Conservation (phyloP, 2,113 vertebrate genomes). For the Climacteris rufus region DNA sequence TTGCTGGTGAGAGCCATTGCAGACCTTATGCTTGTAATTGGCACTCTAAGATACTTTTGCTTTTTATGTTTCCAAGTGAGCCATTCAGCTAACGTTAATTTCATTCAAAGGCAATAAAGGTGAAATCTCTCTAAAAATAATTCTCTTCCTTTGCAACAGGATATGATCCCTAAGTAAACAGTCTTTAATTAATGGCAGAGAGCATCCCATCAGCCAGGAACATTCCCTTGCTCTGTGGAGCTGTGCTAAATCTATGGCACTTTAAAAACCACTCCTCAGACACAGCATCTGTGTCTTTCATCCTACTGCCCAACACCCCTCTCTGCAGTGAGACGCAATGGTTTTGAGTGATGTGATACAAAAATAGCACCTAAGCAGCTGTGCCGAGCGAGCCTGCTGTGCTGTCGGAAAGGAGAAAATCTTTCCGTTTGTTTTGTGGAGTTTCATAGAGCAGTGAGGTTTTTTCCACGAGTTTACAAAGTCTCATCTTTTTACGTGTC, state of each 20-base stretch:
- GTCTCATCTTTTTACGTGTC: not conserved
- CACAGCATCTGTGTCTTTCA: not conserved
- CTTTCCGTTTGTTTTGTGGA: not conserved
- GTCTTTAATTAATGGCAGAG: conserved; percentile 38
- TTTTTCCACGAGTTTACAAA: not conserved
- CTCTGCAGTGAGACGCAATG: conserved; percentile 2
- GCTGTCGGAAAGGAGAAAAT: not conserved
- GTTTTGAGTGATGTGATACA: conserved; percentile 17
- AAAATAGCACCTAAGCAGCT: conserved; percentile 50
- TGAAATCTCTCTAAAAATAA: conserved; percentile 45
- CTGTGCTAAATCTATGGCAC: not conserved
- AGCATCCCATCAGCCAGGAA: not conserved
- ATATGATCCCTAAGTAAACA: conserved; percentile 38
- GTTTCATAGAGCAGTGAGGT: not conserved
- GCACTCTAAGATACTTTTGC: conserved; percentile 16
- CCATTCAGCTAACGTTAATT: conserved; percentile 1
- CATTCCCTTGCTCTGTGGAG: not conserved
- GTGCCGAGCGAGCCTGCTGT: not conserved
- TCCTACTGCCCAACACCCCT: not conserved
- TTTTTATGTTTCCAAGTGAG: conserved; percentile 41
- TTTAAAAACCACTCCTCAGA: conserved; percentile 19
- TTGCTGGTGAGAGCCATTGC: conserved; percentile 8
- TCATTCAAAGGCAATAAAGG: conserved; percentile 27
- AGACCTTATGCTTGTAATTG: conserved; percentile 48
- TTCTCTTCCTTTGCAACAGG: not conserved